Conservation (phyloP, 2,113 vertebrate species). For the Argyrosomus japonicus region DNA sequence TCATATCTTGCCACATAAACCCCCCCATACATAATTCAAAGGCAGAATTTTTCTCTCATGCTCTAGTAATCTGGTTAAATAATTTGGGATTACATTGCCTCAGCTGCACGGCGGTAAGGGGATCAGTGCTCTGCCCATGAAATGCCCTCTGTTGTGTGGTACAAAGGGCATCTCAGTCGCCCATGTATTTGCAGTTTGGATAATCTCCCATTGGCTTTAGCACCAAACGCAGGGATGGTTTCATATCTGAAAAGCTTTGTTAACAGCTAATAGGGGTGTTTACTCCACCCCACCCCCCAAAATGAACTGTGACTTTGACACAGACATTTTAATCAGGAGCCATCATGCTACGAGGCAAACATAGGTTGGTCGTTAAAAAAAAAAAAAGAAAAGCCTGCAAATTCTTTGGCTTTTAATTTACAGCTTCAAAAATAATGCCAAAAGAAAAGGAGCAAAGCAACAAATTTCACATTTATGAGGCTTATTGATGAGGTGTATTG, state of each 20-base stretch:
- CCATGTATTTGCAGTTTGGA: conserved; percentile 74
- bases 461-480: conserved; percentile 22
- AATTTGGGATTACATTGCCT: conserved; percentile 82
- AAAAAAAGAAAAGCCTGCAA: conserved; percentile 5
- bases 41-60: conserved; percentile 68
- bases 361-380: conserved; percentile 3
- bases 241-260: conserved; percentile 71
- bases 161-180: conserved; percentile 75
- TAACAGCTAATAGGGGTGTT: conserved; percentile 69
- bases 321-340: conserved; percentile 66
- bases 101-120: conserved; percentile 71
- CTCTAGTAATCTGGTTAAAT: conserved; percentile 83
- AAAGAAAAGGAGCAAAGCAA: not conserved
- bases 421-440: conserved; percentile 3
- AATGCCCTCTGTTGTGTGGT: conserved; percentile 78
- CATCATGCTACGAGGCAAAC: conserved; percentile 21
- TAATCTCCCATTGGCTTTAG: conserved; percentile 76
- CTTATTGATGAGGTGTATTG: conserved; percentile 9
- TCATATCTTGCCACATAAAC: conserved; percentile 58
- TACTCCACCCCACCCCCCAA: conserved; percentile 54
- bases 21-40: conserved; percentile 72
- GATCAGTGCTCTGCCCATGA: conserved; percentile 79
- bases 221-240: conserved; percentile 58
- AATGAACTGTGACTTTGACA: conserved; percentile 59
- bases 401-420: conserved; percentile 38